A percentile compares a stretch with the other conserved stretches of the same genome.
Evolutionary conservation across 1,140 invertebrate genomes (phyloP).

Genomic region (Musca vetustissima): DNA sequence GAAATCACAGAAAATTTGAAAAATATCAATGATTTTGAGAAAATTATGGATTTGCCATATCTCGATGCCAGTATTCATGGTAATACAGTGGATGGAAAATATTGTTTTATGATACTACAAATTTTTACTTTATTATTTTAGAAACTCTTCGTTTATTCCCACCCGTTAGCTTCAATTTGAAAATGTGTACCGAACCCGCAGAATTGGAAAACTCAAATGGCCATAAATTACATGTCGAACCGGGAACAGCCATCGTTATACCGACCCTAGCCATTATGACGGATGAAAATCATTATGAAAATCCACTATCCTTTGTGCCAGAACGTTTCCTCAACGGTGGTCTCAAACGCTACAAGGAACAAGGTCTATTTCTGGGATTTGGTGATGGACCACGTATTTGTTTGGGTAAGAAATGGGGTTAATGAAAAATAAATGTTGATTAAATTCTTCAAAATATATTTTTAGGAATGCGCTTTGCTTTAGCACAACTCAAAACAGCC

Average conservation of each 20-base stretch:
- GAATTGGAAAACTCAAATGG: conserved; percentile 41
- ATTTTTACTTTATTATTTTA: conserved; percentile 23
- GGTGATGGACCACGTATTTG: conserved; percentile 47
- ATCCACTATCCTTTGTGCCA: conserved; percentile 72
- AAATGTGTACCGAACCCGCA: conserved; percentile 37
- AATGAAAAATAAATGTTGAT: too few species aligned
- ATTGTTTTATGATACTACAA: too few species aligned
- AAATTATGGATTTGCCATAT: conserved; percentile 4
- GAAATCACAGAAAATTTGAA: conserved; percentile 46
- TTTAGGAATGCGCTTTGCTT: conserved; percentile 45
- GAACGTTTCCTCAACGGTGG: conserved; percentile 59
- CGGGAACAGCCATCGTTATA: conserved; percentile 60
- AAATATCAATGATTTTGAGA: background rate
- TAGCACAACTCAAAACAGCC: conserved; percentile 43
- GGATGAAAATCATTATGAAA: conserved; percentile 66
- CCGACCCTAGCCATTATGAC: conserved; percentile 61
- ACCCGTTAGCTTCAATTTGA: conserved; percentile 27
- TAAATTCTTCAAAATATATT: conserved; percentile 7
- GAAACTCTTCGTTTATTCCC: conserved; percentile 40
- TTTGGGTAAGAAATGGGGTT: conserved; percentile 31
- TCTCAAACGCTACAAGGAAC: conserved; percentile 38
- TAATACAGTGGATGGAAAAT: background rate
- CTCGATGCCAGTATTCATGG: conserved; percentile 19
- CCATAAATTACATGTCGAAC: conserved; percentile 36
- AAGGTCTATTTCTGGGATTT: conserved; percentile 37